A percentile compares a stretch with the other conserved stretches of the same genome.
Evolutionary conservation across 2,113 vertebrate species (phyloP).

Genomic region (Datnioides undecimradiatus): DNA sequence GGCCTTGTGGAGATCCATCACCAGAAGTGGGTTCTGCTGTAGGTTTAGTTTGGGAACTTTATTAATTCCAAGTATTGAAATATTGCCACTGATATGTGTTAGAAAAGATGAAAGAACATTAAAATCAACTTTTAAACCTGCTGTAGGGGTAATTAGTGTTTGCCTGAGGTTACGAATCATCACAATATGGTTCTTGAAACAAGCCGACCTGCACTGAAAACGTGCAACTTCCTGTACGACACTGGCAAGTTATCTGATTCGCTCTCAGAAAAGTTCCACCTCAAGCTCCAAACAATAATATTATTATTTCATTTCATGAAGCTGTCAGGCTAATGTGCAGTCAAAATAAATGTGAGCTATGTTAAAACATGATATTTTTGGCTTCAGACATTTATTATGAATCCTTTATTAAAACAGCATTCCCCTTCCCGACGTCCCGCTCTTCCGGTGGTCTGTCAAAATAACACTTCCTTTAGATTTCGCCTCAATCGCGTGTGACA

Average conservation of each 20-base stretch:
- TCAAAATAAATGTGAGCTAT: not conserved
- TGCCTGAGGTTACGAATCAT: not conserved
- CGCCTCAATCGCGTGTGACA: constrained; percentile 40
- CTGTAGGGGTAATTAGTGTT: not conserved
- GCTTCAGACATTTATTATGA: not conserved
- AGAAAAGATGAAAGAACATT: not conserved
- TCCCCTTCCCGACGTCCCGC: not conserved
- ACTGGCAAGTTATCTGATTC: too few relatives aligned
- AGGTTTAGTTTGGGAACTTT: not conserved
- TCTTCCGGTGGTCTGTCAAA: constrained; percentile 34
- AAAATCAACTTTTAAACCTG: not conserved
- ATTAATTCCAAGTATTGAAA: not conserved
- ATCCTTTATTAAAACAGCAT: constrained; percentile 15
- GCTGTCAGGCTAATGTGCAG: too few relatives aligned
- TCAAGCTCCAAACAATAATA: too few relatives aligned
- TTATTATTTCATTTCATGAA: not conserved
- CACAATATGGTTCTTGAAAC: too few relatives aligned
- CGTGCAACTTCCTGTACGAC: too few relatives aligned
- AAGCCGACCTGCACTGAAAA: too few relatives aligned
- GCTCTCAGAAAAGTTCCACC: not conserved
- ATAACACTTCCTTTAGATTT: constrained; percentile 32
- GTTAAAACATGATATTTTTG: not conserved
- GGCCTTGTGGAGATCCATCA: not conserved
- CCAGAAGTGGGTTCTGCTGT: not conserved
- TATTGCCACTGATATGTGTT: too few relatives aligned